Evolutionary conservation across 1,140 invertebrate species (phyloP), one percentile per base, ranked within the genome.

Genomic region (Drosophila saltans): DNA sequence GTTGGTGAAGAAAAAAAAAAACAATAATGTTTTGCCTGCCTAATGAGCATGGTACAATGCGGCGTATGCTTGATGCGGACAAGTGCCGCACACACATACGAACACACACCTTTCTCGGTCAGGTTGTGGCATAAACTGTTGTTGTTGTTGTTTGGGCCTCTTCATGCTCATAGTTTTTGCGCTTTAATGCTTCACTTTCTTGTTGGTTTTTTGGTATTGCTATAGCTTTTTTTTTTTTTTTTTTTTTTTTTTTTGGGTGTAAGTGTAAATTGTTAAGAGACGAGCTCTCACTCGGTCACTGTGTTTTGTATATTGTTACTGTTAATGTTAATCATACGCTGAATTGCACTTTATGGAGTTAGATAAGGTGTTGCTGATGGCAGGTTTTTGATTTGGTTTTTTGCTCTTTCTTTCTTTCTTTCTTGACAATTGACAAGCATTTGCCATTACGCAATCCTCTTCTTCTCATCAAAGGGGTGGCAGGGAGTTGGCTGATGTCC

Each of bases 341-440:
- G 84, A 88, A 88, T 88, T 88, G 83, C 83, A 88, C 76, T 88
- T 88, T 86, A 83, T 72, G 75, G 41, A 68, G 73, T 89, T 89
- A 89, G 73, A 82, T 89, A 88, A 88, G 65, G 52, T 70, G 64
- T 71, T 59, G 65, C 62, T 69, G 41, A 39, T 59, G 28, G 55
- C 60, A 39, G 21, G 30, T 52, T 52, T 52, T 24, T 52, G 21
- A 21, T 48, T 48, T 48, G 8, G 7, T 48, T 48, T 48, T 48
- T 48, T 16, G 16, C 21, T 16, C 21, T 41, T 30, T 75, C 64
- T 58, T 72, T 21, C 36, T 60, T 43, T 59, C 65, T 41, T 65
- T 16, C 16, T 78, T 78, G 69, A 72, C 75, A 78, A 78, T 78
- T 78, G 76, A 78, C 75, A 78, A 67, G 43, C 57, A 11, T 26